Evolutionary conservation across 2,113 vertebrate genomes (phyloP).

Genomic region (Rana temporaria): DNA sequence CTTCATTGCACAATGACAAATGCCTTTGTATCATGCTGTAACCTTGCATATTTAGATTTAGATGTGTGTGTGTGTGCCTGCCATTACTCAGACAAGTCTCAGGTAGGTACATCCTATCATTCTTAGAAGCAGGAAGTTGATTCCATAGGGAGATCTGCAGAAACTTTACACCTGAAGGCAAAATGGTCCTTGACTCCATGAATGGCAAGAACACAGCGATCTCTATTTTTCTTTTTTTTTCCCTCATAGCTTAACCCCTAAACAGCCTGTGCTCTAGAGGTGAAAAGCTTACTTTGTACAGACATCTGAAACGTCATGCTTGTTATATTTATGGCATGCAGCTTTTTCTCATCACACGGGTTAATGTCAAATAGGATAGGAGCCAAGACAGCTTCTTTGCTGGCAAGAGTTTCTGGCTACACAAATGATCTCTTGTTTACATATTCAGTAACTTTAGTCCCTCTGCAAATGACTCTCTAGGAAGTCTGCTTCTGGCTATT

Average conservation of each 20-base stretch:
- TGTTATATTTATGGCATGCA: neutral
- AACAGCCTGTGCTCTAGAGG: neutral
- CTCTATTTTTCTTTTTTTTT: neutral
- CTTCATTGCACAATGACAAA: slow-evolving; percentile 10
- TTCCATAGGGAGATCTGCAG: slow-evolving; percentile 26
- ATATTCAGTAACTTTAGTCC: slow-evolving; percentile 42
- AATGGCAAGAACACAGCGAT: slow-evolving; percentile 21
- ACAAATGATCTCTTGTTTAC: slow-evolving; percentile 54
- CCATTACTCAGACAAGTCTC: neutral
- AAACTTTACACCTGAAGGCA: slow-evolving; percentile 27
- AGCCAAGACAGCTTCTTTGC: slow-evolving; percentile 27
- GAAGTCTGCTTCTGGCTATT: slow-evolving; percentile 37
- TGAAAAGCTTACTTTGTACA: slow-evolving; percentile 11
- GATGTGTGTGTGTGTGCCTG: neutral
- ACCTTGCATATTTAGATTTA: neutral
- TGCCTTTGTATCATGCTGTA: neutral
- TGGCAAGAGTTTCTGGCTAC: slow-evolving; percentile 33
- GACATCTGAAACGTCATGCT: neutral
- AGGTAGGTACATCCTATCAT: slow-evolving; percentile 40
- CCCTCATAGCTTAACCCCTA: neutral
- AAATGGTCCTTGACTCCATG: slow-evolving; percentile 26
- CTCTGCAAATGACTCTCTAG: slow-evolving; percentile 39
- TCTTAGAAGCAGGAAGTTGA: slow-evolving; percentile 41
- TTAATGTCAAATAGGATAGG: slow-evolving; percentile 44
- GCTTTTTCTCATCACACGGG: slow-evolving; percentile 8